phyloP scores from a whole-genome alignment of 2,888 invertebrate genomes.

The Neoscelio sp. region DNA sequence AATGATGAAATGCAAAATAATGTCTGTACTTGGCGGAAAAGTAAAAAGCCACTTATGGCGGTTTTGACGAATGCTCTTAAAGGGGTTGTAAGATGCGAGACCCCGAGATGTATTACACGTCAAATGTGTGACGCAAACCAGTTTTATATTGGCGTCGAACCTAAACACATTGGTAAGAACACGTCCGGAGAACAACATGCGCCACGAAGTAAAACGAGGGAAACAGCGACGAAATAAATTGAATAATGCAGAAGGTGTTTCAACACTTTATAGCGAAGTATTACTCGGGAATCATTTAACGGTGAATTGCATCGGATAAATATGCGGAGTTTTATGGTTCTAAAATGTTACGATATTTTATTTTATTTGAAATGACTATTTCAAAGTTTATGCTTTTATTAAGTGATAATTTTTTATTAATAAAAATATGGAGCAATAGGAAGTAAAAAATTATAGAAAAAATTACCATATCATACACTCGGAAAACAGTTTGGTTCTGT shows the following conservation, averaged over 20 bases:
- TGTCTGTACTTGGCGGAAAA: neutral
- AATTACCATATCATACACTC: too few species aligned
- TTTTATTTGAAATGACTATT: too few species aligned
- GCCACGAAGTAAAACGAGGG: neutral
- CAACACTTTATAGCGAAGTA: conserved; percentile 14
- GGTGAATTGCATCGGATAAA: conserved; percentile 1
- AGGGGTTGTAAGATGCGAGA: too few species aligned
- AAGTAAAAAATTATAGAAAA: too few species aligned
- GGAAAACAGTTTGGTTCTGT: too few species aligned
- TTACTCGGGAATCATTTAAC: neutral
- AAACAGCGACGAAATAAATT: conserved; percentile 21
- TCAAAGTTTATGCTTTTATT: too few species aligned
- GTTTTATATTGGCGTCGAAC: too few species aligned
- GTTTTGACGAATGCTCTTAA: too few species aligned
- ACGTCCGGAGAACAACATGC: neutral
- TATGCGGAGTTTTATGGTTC: neutral
- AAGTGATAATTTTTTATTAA: too few species aligned
- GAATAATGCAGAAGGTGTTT: conserved; percentile 33
- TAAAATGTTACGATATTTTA: neutral
- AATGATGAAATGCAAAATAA: neutral
- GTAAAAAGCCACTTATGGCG: neutral
- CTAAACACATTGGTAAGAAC: neutral
- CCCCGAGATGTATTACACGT: too few species aligned
- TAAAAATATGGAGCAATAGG: too few species aligned
- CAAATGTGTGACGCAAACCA: too few species aligned